Evolutionary conservation across 2,888 invertebrate genomes (phyloP), one percentile per base, ranked within the genome.

Genomic region (Cephus nigrinus): DNA sequence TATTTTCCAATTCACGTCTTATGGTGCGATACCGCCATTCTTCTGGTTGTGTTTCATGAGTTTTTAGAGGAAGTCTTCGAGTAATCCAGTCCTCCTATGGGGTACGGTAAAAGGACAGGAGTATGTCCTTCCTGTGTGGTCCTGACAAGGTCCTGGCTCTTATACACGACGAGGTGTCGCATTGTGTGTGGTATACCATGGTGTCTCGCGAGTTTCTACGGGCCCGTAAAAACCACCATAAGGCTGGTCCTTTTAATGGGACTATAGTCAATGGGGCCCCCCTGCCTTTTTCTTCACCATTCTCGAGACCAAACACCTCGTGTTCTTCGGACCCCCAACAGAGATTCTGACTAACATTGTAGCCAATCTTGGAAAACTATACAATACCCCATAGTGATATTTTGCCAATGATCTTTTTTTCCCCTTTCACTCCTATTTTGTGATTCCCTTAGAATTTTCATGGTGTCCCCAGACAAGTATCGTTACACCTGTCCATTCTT

Each of bases 111-210:
- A 23, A 55, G 55, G 55, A 55, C 55, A 55, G 55, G 55, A 23
- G 55, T 55, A 55, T 55, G 23, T 87, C 86, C 90, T 91, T 91
- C 91, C 90, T 90, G 91, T 90, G 91, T 91, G 91, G 91, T 91
- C 91, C 86, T 76, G 79, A 82, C 83, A 84, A 83, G 82, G 84
- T 83, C 84, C 82, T 83, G 82, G 35, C 36, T 55, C 30, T 33
- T 32, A 86, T 87, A 86, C 84, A 87, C 87, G 83, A 83, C 82
- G 86, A 91, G 90, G 91, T 91, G 91, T 91, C 91, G 90, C 91
- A 88, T 90, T 89, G 90, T 91, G 91, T 91, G 91, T 91, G 91
- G 91, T 84, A 88, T 85, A 86, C 86, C 85, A 31, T 76, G 72
- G 73, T 36, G 68, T 33, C 74, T 35, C 74, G 74, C 30, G 36